Base-by-base conservation (phyloP, 1,140 invertebrate species). In the Neuroterus valhalla region DNA sequence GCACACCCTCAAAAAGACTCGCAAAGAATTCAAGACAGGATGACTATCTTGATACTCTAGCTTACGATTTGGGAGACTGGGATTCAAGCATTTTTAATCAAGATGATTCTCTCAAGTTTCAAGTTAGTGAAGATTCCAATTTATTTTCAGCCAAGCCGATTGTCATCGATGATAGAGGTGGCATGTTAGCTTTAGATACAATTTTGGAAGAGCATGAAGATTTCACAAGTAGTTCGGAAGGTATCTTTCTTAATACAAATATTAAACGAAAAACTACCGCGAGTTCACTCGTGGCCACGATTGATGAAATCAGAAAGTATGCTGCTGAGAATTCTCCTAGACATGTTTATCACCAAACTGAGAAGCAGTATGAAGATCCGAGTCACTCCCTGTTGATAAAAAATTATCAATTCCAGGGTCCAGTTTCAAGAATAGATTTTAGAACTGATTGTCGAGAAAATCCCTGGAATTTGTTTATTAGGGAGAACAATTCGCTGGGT, bases 231-330 rank as follows among this genome's bases (percentile, higher is more conserved):
- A 86, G 86, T 38, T 43, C 88, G 90, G 23, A 75, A 76, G 45
- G 71, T 77, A 46, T 81, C 86, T 68, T 38, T 38, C 31, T 87
- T 89, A 72, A 83, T 81, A 42, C 80, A 82, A 52, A 89, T 38
- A 38, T 38, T 38, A 38, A 38, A 38, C 31, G 31, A 80, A 78
- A 90, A 89, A 81, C 90, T 87, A 89, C 91, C 1, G 91, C 91
- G 69, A 92, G 92, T 79, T 91, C 92, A 10, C 83, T 93, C 10
- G 92, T 93, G 2, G 92, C 91, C 4, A 93, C 92, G 2, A 93
- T 93, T 71, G 92, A 93, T 79, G 92, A 93, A 85, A 93, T 93
- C n/a, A 89, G 91, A 78, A 91, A 91, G 77, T 91, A 89, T 15
- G 90, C 91, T 2, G 88, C 89, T 3, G 91, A 91, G 19, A 92